phyloP scores from a whole-genome alignment of 2,888 invertebrate species.

The Drosophila anomelani region DNA sequence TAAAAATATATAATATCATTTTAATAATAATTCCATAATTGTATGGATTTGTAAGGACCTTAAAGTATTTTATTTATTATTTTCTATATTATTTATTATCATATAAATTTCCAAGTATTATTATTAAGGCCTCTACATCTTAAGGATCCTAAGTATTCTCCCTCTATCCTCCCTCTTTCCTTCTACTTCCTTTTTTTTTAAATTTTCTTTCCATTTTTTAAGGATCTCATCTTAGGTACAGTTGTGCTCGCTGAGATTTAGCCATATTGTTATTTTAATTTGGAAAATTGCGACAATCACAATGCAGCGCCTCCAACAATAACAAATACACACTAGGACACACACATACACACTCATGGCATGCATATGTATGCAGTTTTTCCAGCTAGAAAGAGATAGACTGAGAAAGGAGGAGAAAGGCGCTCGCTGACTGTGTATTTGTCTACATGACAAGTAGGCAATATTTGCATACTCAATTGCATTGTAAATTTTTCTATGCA shows the following conservation, averaged over 20 bases:
- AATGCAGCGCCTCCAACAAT: slow-evolving; percentile 64
- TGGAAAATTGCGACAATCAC: slow-evolving; percentile 76
- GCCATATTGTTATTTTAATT: slow-evolving; percentile 76
- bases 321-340: slow-evolving; percentile 47
- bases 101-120: neutral
- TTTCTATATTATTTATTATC: neutral
- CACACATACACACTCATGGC: slow-evolving; percentile 13
- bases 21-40: too few relatives aligned
- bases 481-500: slow-evolving; percentile 82
- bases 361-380: slow-evolving; percentile 38
- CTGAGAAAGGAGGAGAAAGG: slow-evolving; percentile 9
- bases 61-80: neutral
- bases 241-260: slow-evolving; percentile 47
- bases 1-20: too few relatives aligned
- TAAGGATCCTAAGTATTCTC: neutral
- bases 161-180: neutral
- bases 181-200: neutral
- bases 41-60: too few relatives aligned
- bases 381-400: slow-evolving; percentile 6
- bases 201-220: neutral
- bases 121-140: neutral
- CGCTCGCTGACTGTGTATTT: slow-evolving; percentile 56
- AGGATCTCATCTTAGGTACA: slow-evolving; percentile 44
- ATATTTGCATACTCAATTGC: slow-evolving; percentile 84
- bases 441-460: slow-evolving; percentile 82